Evolutionary conservation across 2,888 invertebrate genomes (phyloP).

Genomic region (Dorcus hopei): DNA sequence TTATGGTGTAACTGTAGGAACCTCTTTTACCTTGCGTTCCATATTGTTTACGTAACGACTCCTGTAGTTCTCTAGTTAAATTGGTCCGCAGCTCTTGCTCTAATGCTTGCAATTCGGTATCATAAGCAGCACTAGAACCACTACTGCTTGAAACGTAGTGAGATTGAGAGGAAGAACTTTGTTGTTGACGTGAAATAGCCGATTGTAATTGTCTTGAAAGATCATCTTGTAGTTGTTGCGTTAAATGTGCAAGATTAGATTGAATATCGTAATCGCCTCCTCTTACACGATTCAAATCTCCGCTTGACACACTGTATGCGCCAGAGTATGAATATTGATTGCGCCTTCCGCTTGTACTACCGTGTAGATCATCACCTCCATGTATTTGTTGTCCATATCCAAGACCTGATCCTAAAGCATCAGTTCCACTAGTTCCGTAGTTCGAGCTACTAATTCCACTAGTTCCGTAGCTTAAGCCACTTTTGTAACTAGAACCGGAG

Average conservation of each 20-base stretch:
- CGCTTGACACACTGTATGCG: slow-evolving; percentile 8
- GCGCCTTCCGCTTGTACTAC: background rate
- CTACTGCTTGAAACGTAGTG: background rate
- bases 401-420: background rate
- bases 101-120: slow-evolving; percentile 30
- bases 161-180: background rate
- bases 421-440: background rate
- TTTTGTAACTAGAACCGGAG: background rate
- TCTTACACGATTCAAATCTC: background rate
- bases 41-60: slow-evolving; percentile 33
- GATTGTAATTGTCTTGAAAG: slow-evolving; percentile 37
- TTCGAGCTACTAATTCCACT: background rate
- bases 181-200: slow-evolving; percentile 29
- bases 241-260: slow-evolving; percentile 18
- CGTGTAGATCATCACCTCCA: background rate
- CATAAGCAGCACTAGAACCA: slow-evolving; percentile 16
- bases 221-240: slow-evolving; percentile 37
- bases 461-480: background rate
- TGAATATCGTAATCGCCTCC: slow-evolving; percentile 11
- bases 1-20: slow-evolving; percentile 33
- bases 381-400: background rate
- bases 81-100: slow-evolving; percentile 42
- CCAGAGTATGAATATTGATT: slow-evolving; percentile 10
- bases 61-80: slow-evolving; percentile 38
- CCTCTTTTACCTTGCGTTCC: slow-evolving; percentile 28